Conservation (phyloP, 1,140 invertebrate genomes). For the Drosophila equinoxialis region DNA sequence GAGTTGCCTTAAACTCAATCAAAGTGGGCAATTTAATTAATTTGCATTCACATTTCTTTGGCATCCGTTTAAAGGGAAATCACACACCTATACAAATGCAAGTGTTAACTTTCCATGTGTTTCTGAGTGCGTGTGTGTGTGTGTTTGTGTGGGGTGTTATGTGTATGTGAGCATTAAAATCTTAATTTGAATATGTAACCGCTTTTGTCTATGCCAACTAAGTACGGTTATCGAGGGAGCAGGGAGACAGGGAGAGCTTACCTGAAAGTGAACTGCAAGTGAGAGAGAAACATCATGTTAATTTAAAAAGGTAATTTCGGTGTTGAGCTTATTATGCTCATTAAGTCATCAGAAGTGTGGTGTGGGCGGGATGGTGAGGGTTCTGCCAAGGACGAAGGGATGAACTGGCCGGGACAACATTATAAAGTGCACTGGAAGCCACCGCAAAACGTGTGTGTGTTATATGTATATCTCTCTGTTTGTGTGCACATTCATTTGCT, state of each 20-base stretch:
- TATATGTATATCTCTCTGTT: not conserved
- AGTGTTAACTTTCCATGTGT: not conserved
- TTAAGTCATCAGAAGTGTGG: constrained; percentile 69
- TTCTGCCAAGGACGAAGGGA: not conserved
- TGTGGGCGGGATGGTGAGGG: not conserved
- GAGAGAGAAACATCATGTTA: constrained; percentile 63
- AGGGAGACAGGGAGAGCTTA: constrained; percentile 16
- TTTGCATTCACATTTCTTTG: constrained; percentile 66
- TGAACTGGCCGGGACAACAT: constrained; percentile 39
- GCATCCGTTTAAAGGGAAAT: constrained; percentile 19
- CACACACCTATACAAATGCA: not conserved
- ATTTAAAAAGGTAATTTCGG: constrained; percentile 81
- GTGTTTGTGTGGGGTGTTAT: constrained; percentile 33
- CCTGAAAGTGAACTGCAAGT: constrained; percentile 1
- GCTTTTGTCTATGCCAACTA: constrained; percentile 64
- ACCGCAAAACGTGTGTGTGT: constrained; percentile 64
- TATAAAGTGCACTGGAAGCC: constrained; percentile 63
- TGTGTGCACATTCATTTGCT: constrained; percentile 52
- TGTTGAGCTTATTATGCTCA: constrained; percentile 79
- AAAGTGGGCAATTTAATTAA: constrained; percentile 60
- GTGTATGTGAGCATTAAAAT: constrained; percentile 74
- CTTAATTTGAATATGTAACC: constrained; percentile 80
- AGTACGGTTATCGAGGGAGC: constrained; percentile 3
- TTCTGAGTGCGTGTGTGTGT: not conserved
- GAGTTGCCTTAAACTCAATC: constrained; percentile 40